Base-by-base conservation (phyloP, 92 coral and sea anemone genomes). In the Anthopleura xanthogrammica region DNA sequence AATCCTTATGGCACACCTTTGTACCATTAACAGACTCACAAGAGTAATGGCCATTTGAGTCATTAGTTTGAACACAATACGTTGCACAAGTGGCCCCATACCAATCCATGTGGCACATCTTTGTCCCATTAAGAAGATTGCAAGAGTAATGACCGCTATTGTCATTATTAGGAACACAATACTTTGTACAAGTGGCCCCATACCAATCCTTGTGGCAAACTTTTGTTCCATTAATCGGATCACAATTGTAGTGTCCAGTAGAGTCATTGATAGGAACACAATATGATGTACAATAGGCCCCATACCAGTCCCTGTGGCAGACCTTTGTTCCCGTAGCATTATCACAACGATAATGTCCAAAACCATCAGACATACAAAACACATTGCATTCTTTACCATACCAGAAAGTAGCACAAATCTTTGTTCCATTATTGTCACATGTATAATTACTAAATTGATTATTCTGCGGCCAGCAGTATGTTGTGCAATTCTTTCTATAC, bases 401-500 rank as follows among this genome's bases (percentile, higher is more conserved):
- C 98, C 91, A 86, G 76, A 79, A 52, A 12, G 54, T 13, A 12
- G 83, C 74, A 62, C 98, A 94, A 4, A 77, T 76, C 81, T 88
- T 94, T 17, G 81, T 84, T 23, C 98, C 96, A 6, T 75, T 52
- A 68, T 58, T 55, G 66, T 88, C 90, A 72, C 98, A 94, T 23
- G 78, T 39, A 79, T 78, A 94, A 77, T 90, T 91, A 11, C 94
- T 94, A 19, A 83, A 56, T 52, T 58, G 52, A 78, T 90, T 89
- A 72, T 86, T 80, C 56, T 41, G 81, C 77, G 94, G 73, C 46
- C 78, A 70, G 73, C 98, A 94, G 64, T 58, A 75, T 14, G 77
- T 91, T 72, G 86, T 90, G 68, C 98, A 95, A 85, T 78, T 79
- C 2, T 16, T 16, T 40, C 95, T 97, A 62, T 85, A 89, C 92